Evolutionary conservation across 2,888 invertebrate species (phyloP), one percentile per base, ranked within the genome.

Genomic region (Colostygia pectinataria): DNA sequence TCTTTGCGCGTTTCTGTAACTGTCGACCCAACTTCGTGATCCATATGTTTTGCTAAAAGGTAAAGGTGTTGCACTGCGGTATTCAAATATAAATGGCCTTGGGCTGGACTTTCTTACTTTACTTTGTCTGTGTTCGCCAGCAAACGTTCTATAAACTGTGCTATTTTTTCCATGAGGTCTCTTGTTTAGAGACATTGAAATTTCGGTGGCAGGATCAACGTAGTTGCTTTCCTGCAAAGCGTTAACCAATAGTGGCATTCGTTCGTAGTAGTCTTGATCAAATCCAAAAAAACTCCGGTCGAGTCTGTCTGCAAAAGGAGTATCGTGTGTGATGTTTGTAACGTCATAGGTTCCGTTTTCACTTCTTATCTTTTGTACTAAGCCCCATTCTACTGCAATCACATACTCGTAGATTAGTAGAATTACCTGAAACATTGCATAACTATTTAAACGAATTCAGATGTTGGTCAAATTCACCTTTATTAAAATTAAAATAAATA

Each of bases 361-460:
- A 53, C 68, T 67, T 58, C 60, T 71, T 44, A 55, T 74, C 44
- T 62, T 84, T 83, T 85, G 85, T 85, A 85, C 80, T 81, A 74
- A 63, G 61, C 66, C 82, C 65, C 82, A 80, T 81, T 87, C 88
- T 82, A 87, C 85, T 65, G 83, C 84, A 77, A 89, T 84, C 67
- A 80, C 74, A 67, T 89, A 86, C 71, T 90, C 90, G 76, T 86
- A 90, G 80, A 89, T 87, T 59, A 90, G 84, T 78, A 90, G 79
- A 81, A 89, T 84, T 77, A 84, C 80, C 89, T 90, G 87, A 43
- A 89, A 87, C 63, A 53, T 5, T 44, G 24, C 5, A 41, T 12
- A 31, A 23, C n/a, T 7, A 24, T 20, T 24, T n/a, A 18, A 8
- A 8, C 10, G 5, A 9, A 43, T 31, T n/a, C n/a, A n/a, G n/a